phyloP scores from a whole-genome alignment of 92 coral and sea anemone genomes.

The Paragorgia papillata region DNA sequence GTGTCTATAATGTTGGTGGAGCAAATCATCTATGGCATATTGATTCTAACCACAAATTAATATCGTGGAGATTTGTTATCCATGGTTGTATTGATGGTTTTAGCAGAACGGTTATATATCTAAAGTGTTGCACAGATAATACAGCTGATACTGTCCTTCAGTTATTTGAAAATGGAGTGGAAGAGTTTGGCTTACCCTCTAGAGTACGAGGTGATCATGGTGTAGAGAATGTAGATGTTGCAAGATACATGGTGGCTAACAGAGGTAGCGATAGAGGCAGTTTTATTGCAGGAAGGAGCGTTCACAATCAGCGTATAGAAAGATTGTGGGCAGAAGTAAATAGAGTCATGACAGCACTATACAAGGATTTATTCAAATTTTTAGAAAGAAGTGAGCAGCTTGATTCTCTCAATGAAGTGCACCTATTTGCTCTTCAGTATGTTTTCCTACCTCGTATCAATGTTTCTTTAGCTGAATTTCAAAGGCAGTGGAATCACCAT shows the following conservation, averaged over 20 bases:
- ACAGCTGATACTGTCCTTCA: conserved; percentile 51
- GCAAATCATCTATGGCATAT: conserved; percentile 56
- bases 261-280: conserved; percentile 41
- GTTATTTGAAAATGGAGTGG: conserved; percentile 44
- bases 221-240: too few relatives aligned
- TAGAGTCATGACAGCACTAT: conserved; percentile 42
- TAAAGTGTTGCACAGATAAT: conserved; percentile 45
- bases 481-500: too few relatives aligned
- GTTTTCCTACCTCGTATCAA: conserved; percentile 64
- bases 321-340: conserved; percentile 46
- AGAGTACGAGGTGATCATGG: conserved; percentile 43
- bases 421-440: conserved; percentile 62
- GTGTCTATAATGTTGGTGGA: conserved; percentile 45
- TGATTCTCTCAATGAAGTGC: conserved; percentile 62
- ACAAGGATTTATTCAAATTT: conserved; percentile 49
- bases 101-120: conserved; percentile 43
- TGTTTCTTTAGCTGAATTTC: conserved; percentile 24
- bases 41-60: conserved; percentile 47
- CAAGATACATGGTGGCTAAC: conserved; percentile 33
- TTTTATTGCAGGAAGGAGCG: conserved; percentile 36
- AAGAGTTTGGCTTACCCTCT: conserved; percentile 43
- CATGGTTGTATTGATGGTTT: too few relatives aligned
- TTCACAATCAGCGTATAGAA: too few relatives aligned
- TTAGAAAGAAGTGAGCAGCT: conserved; percentile 49
- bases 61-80: too few relatives aligned